phyloP scores from a whole-genome alignment of 2,888 invertebrate genomes.

The Parasteatoda lunata region DNA sequence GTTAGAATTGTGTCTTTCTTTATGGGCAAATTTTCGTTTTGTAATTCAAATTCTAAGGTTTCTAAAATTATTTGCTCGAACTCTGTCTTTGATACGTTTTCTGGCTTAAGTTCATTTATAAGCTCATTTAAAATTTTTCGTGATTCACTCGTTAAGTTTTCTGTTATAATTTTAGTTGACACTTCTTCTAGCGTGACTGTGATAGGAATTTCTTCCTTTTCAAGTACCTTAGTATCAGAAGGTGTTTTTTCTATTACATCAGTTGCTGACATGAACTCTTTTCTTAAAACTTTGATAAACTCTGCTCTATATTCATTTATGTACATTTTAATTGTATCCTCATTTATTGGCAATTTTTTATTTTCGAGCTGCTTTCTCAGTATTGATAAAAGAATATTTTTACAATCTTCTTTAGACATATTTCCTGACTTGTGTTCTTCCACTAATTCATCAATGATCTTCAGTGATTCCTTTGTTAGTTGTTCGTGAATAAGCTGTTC shows the following conservation, averaged over 20 bases:
- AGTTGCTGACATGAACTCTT: neutral
- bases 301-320: neutral
- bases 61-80: neutral
- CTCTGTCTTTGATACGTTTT: neutral
- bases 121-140: neutral
- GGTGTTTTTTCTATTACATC: neutral
- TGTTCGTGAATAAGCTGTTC: neutral
- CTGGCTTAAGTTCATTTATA: neutral
- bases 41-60: neutral
- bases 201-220: neutral
- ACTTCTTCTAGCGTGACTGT: neutral
- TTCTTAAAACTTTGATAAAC: neutral
- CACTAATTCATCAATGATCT: slow-evolving; percentile 14
- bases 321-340: slow-evolving; percentile 1
- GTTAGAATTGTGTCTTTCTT: neutral
- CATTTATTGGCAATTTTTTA: neutral
- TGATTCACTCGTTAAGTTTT: neutral
- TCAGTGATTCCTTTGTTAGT: neutral
- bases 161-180: neutral
- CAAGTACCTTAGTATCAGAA: neutral
- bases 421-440: slow-evolving; percentile 9
- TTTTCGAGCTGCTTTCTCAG: slow-evolving; percentile 2
- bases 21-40: neutral
- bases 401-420: slow-evolving; percentile 2
- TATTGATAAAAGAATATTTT: slow-evolving; percentile 1